A percentile compares a stretch with the other conserved stretches of the same genome.
Evolutionary conservation across 2,113 vertebrate species (phyloP).

Genomic region (Kobus ellipsiprymnus): DNA sequence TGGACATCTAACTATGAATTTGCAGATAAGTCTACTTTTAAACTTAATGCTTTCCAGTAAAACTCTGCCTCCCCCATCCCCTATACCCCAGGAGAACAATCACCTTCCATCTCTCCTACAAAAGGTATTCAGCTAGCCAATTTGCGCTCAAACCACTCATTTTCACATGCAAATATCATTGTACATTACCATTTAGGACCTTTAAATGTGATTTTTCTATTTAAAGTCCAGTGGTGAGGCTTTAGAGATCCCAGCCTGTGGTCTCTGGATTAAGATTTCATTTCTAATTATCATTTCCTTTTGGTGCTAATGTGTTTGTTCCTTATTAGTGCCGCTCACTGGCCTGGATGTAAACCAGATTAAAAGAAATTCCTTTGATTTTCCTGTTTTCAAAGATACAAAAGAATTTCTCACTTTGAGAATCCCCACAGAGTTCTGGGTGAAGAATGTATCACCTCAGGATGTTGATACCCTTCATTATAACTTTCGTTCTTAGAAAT

Average conservation of each 20-base stretch:
- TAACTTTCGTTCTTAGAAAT: neutral
- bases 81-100: neutral
- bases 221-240: constrained; percentile 23
- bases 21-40: neutral
- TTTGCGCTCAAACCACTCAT: constrained; percentile 4
- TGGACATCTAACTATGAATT: neutral
- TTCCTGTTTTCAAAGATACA: constrained; percentile 66
- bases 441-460: constrained; percentile 61
- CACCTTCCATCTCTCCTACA: neutral
- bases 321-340: constrained; percentile 44
- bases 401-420: constrained; percentile 70
- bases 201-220: constrained; percentile 45
- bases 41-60: neutral
- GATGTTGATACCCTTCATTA: neutral
- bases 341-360: constrained; percentile 54
- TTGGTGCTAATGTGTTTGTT: constrained; percentile 70
- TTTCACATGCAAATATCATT: constrained; percentile 66
- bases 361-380: constrained; percentile 66
- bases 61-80: neutral
- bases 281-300: constrained; percentile 72
- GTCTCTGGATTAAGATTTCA: constrained; percentile 55
- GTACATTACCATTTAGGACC: neutral
- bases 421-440: constrained; percentile 10
- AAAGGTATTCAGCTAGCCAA: constrained; percentile 24
- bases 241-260: constrained; percentile 29